A percentile compares a stretch with the other conserved stretches of the same genome.
phyloP scores from a whole-genome alignment of 2,888 invertebrate species.

The Muscina levida region DNA sequence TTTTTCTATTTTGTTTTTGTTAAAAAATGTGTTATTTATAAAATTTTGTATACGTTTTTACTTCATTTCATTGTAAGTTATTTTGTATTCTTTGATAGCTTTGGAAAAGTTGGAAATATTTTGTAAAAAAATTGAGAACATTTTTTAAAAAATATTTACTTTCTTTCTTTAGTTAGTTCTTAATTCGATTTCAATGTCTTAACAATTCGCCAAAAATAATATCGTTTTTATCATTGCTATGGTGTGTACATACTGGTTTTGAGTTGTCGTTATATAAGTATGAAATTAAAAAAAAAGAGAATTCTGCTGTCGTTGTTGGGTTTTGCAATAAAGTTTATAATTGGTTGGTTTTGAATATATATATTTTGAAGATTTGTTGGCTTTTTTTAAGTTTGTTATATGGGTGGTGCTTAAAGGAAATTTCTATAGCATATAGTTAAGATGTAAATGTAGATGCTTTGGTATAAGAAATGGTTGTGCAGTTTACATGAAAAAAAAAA shows the following conservation, averaged over 20 bases:
- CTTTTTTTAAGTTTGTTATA: no score
- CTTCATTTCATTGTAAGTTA: slow-evolving; percentile 68
- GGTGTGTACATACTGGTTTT: slow-evolving; percentile 22
- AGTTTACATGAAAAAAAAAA: no score
- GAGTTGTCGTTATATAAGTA: not conserved
- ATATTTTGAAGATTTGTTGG: no score
- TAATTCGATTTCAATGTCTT: slow-evolving; percentile 67
- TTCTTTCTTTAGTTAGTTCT: slow-evolving; percentile 33
- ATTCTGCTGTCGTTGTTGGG: not conserved
- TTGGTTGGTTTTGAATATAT: no score
- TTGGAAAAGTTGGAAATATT: slow-evolving; percentile 50
- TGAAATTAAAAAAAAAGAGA: slow-evolving; percentile 1
- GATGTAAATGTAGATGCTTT: no score
- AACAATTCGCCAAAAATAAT: slow-evolving; percentile 79
- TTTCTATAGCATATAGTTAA: no score
- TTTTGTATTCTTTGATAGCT: slow-evolving; percentile 64
- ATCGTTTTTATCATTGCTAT: slow-evolving; percentile 63
- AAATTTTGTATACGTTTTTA: slow-evolving; percentile 24
- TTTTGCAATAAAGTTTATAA: no score
- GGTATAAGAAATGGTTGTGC: no score
- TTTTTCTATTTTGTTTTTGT: slow-evolving; percentile 33
- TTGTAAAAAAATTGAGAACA: slow-evolving; percentile 14
- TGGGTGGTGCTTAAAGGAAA: no score
- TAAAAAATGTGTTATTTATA: slow-evolving; percentile 46
- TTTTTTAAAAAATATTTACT: slow-evolving; percentile 39